Conservation (phyloP, 2,113 vertebrate species). For the Cephalopterus ornatus region DNA sequence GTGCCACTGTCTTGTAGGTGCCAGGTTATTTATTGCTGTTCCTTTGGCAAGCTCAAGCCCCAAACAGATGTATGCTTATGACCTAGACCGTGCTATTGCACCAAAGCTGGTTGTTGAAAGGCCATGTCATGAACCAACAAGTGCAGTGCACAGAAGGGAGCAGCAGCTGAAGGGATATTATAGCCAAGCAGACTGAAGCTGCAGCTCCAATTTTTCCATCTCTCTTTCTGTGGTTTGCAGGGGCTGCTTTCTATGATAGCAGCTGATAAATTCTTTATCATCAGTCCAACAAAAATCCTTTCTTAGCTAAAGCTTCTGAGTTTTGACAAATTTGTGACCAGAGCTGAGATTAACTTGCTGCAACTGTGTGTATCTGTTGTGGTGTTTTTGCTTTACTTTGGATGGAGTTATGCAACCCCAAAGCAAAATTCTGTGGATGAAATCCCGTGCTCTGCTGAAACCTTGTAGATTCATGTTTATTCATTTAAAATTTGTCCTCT, state of each 20-base stretch:
- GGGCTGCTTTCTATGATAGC: not conserved
- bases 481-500: constrained; percentile 17
- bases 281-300: not conserved
- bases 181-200: not conserved
- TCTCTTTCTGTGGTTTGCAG: not conserved
- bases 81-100: not conserved
- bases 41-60: not conserved
- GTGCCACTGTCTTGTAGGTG: rapidly evolving
- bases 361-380: not conserved
- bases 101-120: not conserved
- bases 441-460: not conserved
- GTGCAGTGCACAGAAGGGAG: not conserved
- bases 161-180: not conserved
- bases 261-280: not conserved
- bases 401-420: not conserved
- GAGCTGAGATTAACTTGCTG: not conserved
- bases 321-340: constrained; percentile 23
- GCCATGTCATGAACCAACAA: not conserved
- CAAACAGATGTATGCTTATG: not conserved
- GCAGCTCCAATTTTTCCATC: not conserved
- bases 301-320: not conserved
- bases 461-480: not conserved
- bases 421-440: not conserved
- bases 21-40: not conserved
- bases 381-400: not conserved